Evolutionary conservation across 2,797 vertebrate genomes (phyloP), one percentile per base, ranked within the genome.

Genomic region (Hybognathus amarus): DNA sequence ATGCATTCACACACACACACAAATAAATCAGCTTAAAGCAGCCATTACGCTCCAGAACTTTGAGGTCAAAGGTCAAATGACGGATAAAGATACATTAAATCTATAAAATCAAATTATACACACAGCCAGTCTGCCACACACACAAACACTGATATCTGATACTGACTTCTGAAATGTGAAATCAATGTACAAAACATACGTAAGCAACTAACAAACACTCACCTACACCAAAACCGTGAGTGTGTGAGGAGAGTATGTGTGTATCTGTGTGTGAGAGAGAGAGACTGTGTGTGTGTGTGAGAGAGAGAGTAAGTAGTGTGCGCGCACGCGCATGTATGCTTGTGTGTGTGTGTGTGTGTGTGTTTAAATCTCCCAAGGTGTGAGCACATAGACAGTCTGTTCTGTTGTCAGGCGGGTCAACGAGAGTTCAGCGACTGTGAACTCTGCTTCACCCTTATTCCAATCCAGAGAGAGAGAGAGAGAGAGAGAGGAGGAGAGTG

Each of bases 371-470:
- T n/a, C 66, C 66, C 2, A 1, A 6, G 5, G 12, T 18, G 30
- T 68, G 30, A 47, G 38, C 24, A 9, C 70, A 22, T 45, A 45
- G 20, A 75, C 38, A 85, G 71, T 54, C 15, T 54, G 22, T 63
- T 38, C 54, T 67, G 59, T 54, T 12, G 2, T n/a, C 20, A 5
- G 7, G 20, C 7, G 63, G 87, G 71, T 88, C 80, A 88, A 4
- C 3, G 6, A 50, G 80, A 86, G 87, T 88, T 88, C 87, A 88
- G 59, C 40, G 61, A 59, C 56, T 33, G 33, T 76, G 69, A 61
- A 83, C 81, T 17, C 52, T 56, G 52, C 6, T 13, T 84, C 79
- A 87, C 56, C 54, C 77, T 52, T 15, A 84, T 80, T 82, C 85
- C 83, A 18, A 17, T 40, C 4, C 17, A 42, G 61, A 66, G n/a